Percentiles rank a stretch among this genome's conserved stretches.
Conservation (phyloP, 2,888 invertebrate genomes). For the Heteropelma amictum region DNA sequence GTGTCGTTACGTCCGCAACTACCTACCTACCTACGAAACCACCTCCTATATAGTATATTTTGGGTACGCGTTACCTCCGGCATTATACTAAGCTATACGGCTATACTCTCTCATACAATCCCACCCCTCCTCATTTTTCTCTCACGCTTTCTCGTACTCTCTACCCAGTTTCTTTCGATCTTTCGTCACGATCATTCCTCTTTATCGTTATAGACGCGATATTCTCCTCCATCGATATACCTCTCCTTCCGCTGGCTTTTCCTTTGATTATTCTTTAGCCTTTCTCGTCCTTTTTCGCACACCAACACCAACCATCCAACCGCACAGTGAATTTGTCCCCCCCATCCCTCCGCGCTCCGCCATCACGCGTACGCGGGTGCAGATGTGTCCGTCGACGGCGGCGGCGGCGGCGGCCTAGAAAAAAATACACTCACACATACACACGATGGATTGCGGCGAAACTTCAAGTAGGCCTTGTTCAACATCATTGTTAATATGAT, state of each 20-base stretch:
- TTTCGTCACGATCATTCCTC: constrained; percentile 25
- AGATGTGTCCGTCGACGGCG: constrained; percentile 72
- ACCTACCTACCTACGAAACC: constrained; percentile 40
- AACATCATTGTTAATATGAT: constrained; percentile 12
- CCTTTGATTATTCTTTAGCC: constrained; percentile 34
- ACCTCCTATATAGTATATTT: constrained; percentile 29
- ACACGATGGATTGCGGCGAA: constrained; percentile 76
- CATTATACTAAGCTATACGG: too few species aligned
- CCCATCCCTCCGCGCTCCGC: constrained; percentile 62
- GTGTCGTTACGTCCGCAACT: constrained; percentile 44
- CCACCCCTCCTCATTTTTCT: constrained; percentile 10
- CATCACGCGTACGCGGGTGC: constrained; percentile 66
- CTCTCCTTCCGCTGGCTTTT: constrained; percentile 33
- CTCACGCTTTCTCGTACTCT: constrained; percentile 5
- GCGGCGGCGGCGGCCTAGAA: constrained; percentile 67
- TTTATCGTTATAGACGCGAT: constrained; percentile 4
- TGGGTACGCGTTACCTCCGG: constrained; percentile 36
- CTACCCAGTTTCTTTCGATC: constrained; percentile 11
- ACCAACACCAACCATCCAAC: constrained; percentile 45
- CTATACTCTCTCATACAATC: not conserved
- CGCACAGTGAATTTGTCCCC: constrained; percentile 52
- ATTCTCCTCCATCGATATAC: too few species aligned
- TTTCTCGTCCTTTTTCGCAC: constrained; percentile 35
- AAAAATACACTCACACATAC: constrained; percentile 28
- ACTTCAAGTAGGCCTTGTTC: constrained; percentile 74